Percentiles rank a stretch among this genome's conserved stretches.
These are phyloP conservation scores for Tholera decimalis DNA, from an alignment of 2,888 invertebrate species.

Conservation along the genomic window DNA sequence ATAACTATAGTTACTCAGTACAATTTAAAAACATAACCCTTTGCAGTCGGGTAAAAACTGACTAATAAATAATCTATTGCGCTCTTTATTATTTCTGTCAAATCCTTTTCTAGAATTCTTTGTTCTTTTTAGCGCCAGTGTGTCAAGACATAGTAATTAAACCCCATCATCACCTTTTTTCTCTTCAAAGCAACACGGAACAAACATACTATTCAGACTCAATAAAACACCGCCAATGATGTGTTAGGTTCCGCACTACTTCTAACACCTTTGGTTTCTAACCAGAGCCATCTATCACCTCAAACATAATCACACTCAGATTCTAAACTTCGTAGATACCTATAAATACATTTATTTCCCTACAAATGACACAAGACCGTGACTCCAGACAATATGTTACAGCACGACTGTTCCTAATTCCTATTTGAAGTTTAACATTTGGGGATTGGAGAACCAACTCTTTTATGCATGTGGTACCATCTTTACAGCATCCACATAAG, in stretches of 20 bases:
- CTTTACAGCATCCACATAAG: constrained; percentile 19
- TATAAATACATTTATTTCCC: constrained; percentile 58
- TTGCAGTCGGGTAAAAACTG: no score
- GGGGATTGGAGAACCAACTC: constrained; percentile 64
- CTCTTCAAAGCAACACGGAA: constrained; percentile 26
- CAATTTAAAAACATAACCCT: no score
- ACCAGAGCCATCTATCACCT: constrained; percentile 38
- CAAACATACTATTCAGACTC: constrained; percentile 16
- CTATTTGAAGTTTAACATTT: constrained; percentile 83
- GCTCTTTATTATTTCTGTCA: not conserved
- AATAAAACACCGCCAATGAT: constrained; percentile 27
- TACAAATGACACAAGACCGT: constrained; percentile 68
- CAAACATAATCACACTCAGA: constrained; percentile 37
- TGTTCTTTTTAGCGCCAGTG: not conserved
- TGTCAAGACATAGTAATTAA: not conserved
- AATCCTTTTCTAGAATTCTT: not conserved
- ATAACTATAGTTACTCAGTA: no score
- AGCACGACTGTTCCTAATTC: constrained; percentile 80
- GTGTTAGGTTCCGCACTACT: constrained; percentile 48
- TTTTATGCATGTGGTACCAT: constrained; percentile 8
- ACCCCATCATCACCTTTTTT: constrained; percentile 11
- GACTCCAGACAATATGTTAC: constrained; percentile 80
- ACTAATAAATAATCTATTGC: not conserved
- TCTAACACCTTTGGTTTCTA: constrained; percentile 14
- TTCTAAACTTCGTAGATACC: constrained; percentile 27